These are phyloP conservation scores for Drosophila barbarae DNA, from an alignment of 2,888 invertebrate genomes.

Conservation along the genomic window DNA sequence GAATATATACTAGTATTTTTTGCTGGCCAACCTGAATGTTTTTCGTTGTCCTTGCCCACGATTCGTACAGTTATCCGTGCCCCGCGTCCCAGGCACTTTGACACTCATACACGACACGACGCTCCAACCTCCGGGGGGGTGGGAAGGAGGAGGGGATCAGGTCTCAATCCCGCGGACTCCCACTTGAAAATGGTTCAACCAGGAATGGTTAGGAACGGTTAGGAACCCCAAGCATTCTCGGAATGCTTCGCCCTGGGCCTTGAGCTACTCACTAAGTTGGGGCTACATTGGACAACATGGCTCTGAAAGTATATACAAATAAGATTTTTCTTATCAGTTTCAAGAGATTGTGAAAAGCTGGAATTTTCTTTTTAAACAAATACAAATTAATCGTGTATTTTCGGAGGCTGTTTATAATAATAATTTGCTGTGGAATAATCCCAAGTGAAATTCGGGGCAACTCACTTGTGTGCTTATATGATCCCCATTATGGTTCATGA, in stretches of 20 bases:
- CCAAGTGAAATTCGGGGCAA: not conserved
- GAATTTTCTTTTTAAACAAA: not conserved
- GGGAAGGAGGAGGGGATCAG: constrained; percentile 17
- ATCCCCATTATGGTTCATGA: constrained; percentile 11
- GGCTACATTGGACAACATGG: constrained; percentile 48
- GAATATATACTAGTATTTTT: constrained; percentile 1
- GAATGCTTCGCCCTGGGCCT: constrained; percentile 38
- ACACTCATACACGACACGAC: constrained; percentile 12
- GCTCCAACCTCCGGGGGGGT: constrained; percentile 13
- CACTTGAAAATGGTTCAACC: constrained; percentile 49
- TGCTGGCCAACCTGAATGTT: constrained; percentile 54
- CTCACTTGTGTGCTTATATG: constrained; percentile 1
- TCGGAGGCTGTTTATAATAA: not conserved
- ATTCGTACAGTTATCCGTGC: constrained; percentile 38
- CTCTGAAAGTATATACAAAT: constrained; percentile 36
- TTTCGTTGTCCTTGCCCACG: constrained; percentile 58
- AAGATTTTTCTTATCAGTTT: constrained; percentile 1
- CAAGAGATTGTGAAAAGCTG: too few species aligned
- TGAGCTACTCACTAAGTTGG: constrained; percentile 66
- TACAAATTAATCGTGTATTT: not conserved
- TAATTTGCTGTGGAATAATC: not conserved
- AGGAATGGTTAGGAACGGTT: constrained; percentile 55
- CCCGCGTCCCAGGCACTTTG: constrained; percentile 29
- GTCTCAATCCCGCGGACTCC: constrained; percentile 46
- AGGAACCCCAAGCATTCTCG: constrained; percentile 52